phyloP scores from a whole-genome alignment of 2,113 vertebrate genomes.

The Dolichotis patagonum region DNA sequence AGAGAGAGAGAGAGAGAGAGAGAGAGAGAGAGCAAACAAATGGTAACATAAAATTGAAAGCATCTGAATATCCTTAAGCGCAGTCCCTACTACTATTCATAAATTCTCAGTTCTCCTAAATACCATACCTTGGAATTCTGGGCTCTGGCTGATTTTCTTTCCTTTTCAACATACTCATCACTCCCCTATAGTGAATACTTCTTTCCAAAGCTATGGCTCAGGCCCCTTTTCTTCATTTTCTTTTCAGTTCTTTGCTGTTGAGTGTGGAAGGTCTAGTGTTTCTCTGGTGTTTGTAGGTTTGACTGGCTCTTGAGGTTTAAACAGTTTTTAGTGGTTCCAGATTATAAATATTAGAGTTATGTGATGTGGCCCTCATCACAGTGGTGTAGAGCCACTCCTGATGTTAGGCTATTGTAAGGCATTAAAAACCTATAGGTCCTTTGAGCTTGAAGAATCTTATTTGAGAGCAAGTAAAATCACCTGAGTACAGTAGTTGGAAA shows the following conservation, averaged over 20 bases:
- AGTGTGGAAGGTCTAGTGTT: not conserved
- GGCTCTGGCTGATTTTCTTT: not conserved
- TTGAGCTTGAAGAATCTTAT: slow-evolving; percentile 38
- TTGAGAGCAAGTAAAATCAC: not conserved
- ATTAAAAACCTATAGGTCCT: slow-evolving; percentile 15
- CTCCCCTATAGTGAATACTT: not conserved
- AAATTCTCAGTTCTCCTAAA: not conserved
- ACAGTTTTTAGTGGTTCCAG: slow-evolving; percentile 44
- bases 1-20: too few species aligned
- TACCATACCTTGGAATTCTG: not conserved
- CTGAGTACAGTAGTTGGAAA: slow-evolving; percentile 42
- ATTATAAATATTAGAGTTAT: slow-evolving; percentile 45
- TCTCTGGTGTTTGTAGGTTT: slow-evolving; percentile 49
- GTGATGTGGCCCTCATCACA: not conserved
- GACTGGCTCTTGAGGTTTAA: slow-evolving; percentile 31
- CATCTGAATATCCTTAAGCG: not conserved
- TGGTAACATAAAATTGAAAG: not conserved
- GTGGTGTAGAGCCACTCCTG: not conserved
- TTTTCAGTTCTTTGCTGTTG: not conserved
- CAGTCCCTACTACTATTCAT: not conserved
- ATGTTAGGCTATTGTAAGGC: not conserved
- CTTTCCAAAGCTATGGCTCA: not conserved
- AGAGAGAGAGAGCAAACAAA: too few species aligned
- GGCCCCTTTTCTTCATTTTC: not conserved
- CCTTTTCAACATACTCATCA: not conserved